Percentiles rank a stretch among this genome's conserved stretches.
These are phyloP conservation scores for Drosophila funebris DNA, from an alignment of 1,140 invertebrate genomes.

Conservation along the genomic window DNA sequence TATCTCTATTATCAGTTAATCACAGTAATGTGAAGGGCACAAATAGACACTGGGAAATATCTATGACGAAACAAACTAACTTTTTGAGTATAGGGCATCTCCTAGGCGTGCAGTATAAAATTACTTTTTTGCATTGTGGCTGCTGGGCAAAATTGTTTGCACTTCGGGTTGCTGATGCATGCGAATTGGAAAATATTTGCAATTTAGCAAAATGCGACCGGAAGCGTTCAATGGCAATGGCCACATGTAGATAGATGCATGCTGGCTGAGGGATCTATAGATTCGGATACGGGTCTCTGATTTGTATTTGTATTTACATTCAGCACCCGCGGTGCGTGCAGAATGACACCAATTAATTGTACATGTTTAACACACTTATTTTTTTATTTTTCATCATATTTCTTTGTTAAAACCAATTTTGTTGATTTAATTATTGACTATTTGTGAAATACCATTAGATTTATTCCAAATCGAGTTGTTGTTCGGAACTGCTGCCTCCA, in stretches of 20 bases:
- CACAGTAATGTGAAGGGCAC: too few species aligned
- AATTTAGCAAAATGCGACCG: slow-evolving; percentile 80
- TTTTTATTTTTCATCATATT: slow-evolving; percentile 1
- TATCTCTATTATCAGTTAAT: too few species aligned
- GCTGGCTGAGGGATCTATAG: slow-evolving; percentile 33
- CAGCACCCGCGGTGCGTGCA: slow-evolving; percentile 56
- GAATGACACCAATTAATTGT: slow-evolving; percentile 71
- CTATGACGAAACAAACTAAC: too few species aligned
- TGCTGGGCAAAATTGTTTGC: slow-evolving; percentile 75
- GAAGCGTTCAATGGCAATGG: slow-evolving; percentile 64
- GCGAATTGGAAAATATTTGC: slow-evolving; percentile 81
- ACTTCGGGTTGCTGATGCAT: slow-evolving; percentile 76
- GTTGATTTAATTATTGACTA: background rate
- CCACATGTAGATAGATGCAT: slow-evolving; percentile 4
- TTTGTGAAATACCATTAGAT: too few species aligned
- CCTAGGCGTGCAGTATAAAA: background rate
- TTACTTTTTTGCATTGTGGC: slow-evolving; percentile 49
- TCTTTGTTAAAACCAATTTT: background rate
- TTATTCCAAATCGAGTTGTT: too few species aligned
- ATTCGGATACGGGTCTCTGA: slow-evolving; percentile 36
- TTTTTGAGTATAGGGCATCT: background rate
- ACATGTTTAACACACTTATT: slow-evolving; percentile 13
- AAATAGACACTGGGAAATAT: too few species aligned
- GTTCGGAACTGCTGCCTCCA: too few species aligned
- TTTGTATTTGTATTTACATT: slow-evolving; percentile 34